Evolutionary conservation across 2,113 vertebrate genomes (phyloP).

Genomic region (Hippotragus niger): DNA sequence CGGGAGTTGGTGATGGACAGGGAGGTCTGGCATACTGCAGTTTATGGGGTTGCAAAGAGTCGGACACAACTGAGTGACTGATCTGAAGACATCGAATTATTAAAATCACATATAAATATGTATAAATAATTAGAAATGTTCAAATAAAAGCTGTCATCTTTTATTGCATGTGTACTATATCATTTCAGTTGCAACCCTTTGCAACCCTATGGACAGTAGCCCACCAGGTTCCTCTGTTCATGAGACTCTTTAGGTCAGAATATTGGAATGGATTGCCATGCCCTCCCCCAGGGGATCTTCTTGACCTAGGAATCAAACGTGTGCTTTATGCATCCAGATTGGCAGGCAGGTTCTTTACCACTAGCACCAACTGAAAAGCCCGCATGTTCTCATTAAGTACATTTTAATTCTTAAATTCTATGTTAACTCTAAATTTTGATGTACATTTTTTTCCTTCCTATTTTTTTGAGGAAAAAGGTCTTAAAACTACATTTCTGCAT

Average conservation of each 20-base stretch:
- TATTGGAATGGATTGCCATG: not conserved
- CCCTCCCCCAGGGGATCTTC: not conserved
- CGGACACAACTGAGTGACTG: rapidly evolving
- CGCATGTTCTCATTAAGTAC: not conserved
- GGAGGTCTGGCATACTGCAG: too few relatives aligned
- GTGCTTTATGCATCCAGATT: not conserved
- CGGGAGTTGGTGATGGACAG: too few relatives aligned
- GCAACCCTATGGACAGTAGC: not conserved
- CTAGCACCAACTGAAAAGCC: not conserved
- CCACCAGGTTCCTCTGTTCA: not conserved
- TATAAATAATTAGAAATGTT: not conserved
- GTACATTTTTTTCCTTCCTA: not conserved
- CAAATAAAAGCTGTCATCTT: not conserved
- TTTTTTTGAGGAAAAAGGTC: not conserved
- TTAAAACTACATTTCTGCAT: not conserved
- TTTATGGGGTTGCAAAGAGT: too few relatives aligned
- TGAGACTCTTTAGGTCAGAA: not conserved
- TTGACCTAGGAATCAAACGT: not conserved
- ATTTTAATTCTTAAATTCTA: not conserved
- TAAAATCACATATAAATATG: not conserved
- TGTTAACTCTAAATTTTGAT: not conserved
- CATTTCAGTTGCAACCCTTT: not conserved
- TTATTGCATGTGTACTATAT: not conserved
- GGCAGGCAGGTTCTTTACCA: not conserved
- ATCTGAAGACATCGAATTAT: not conserved